Base-by-base conservation (phyloP, 2,797 vertebrate species). In the Poeciliopsis turneri region DNA sequence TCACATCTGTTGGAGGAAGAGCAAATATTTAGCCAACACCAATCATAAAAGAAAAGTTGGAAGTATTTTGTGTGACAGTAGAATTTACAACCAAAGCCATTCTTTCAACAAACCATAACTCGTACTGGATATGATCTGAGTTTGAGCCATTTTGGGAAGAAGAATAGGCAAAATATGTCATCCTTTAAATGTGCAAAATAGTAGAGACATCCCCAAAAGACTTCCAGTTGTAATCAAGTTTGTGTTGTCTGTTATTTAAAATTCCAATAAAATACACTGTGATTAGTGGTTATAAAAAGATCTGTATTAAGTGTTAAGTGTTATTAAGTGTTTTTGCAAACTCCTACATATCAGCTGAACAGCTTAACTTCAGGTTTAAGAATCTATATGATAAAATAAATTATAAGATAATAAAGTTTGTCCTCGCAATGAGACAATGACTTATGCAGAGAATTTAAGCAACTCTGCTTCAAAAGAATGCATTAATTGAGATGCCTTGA, bases 1-100 rank as follows among this genome's bases (percentile, higher is more conserved):
- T 99, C 93, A 99, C 98, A 97, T 99, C 98, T 99, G 93, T 75
- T 13, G 25, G 83, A 87, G 79, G 36, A 41, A 80, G 72, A 79
- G 77, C 83, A 76, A 86, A 71, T 15, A 46, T 64, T 28, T 89
- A 59, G 68, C 39, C 30, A 43, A 69, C 75, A 73, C 83, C 61
- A 59, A 55, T 68, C 82, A 84, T 83, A 70, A 86, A 82, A 78
- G 84, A 80, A 76, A 61, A 47, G 64, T 61, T 76, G 70, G 71
- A 64, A 71, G 28, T 47, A 20, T 53, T 80, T 83, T 47, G 39
- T 70, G 36, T 36, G 47, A 74, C 66, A 74, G 43, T n/a, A 41
- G 39, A 25, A 41, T 46, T 46, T 30, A 46, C 43, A 7, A 46
- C 43, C 3, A 28, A 71, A 71, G 43, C 68, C 53, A 4, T 28